These are phyloP conservation scores for Frankliniella intonsa DNA, from an alignment of 2,888 invertebrate genomes.

Conservation along the genomic window DNA sequence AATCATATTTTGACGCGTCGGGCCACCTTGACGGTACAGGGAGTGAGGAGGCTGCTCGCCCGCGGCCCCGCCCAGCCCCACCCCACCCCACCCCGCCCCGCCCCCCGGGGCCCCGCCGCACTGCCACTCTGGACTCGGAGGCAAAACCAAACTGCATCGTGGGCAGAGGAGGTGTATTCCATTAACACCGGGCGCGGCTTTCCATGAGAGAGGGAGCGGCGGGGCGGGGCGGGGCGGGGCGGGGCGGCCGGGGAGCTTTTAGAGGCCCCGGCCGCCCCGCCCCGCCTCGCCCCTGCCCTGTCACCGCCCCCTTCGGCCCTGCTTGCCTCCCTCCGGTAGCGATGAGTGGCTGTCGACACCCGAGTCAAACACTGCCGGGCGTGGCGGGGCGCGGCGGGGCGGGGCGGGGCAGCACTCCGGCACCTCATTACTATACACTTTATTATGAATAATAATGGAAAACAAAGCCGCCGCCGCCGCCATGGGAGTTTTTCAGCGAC, in stretches of 20 bases:
- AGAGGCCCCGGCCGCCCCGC: constrained; percentile 9
- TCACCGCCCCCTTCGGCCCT: neutral
- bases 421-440: constrained; percentile 23
- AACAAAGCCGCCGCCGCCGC: neutral
- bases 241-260: constrained; percentile 4
- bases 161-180: constrained; percentile 3
- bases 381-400: neutral
- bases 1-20: no score
- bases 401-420: neutral
- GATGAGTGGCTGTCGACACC: constrained; percentile 19
- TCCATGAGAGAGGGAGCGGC: neutral
- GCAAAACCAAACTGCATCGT: constrained; percentile 1
- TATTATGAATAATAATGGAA: constrained; percentile 26
- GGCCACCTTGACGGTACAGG: no score
- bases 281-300: neutral
- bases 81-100: no score
- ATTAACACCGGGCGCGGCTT: neutral
- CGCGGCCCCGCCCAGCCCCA: no score
- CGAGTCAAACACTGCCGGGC: neutral
- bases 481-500: neutral
- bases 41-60: no score
- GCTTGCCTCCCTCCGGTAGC: neutral
- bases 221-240: neutral
- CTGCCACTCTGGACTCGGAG: neutral
- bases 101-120: neutral